phyloP scores from a whole-genome alignment of 2,888 invertebrate genomes.

The Muschampia plurimacula region DNA sequence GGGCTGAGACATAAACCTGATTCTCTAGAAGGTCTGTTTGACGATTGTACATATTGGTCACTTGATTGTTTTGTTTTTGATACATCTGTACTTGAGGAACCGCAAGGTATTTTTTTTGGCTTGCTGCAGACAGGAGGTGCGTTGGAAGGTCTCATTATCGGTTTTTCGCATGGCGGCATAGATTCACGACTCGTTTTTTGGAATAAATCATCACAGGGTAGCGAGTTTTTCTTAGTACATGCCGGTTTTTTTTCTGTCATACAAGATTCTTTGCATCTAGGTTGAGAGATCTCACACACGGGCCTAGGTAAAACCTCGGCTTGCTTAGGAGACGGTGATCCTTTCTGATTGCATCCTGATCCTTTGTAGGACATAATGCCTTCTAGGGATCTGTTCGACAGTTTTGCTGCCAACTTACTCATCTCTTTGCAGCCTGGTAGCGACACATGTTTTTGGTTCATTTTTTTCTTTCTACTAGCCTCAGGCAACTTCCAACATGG shows the following conservation, averaged over 20 bases:
- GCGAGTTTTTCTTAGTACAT: conserved; percentile 45
- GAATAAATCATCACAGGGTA: conserved; percentile 38
- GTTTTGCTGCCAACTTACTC: conserved; percentile 44
- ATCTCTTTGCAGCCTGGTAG: conserved; percentile 55
- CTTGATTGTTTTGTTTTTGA: background rate
- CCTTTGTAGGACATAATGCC: conserved; percentile 58
- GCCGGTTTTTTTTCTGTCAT: conserved; percentile 47
- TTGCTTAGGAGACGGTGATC: conserved; percentile 48
- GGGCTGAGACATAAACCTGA: background rate
- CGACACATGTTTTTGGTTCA: conserved; percentile 57
- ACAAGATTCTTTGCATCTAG: conserved; percentile 51
- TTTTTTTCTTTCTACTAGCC: conserved; percentile 42
- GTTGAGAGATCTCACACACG: conserved; percentile 49
- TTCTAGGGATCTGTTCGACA: conserved; percentile 43
- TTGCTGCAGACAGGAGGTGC: conserved; percentile 20
- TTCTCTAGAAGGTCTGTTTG: background rate
- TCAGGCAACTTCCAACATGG: conserved; percentile 44
- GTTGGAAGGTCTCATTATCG: conserved; percentile 35
- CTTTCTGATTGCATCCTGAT: conserved; percentile 47
- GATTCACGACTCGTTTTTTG: conserved; percentile 1
- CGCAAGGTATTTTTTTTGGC: conserved; percentile 3
- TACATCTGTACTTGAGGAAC: conserved; percentile 13
- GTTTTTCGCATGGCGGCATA: conserved; percentile 37
- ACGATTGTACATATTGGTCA: background rate
- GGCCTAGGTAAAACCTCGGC: conserved; percentile 47